Evolutionary conservation across 2,113 vertebrate species (phyloP), one percentile per base, ranked within the genome.

Genomic region (Phoxinus phoxinus): DNA sequence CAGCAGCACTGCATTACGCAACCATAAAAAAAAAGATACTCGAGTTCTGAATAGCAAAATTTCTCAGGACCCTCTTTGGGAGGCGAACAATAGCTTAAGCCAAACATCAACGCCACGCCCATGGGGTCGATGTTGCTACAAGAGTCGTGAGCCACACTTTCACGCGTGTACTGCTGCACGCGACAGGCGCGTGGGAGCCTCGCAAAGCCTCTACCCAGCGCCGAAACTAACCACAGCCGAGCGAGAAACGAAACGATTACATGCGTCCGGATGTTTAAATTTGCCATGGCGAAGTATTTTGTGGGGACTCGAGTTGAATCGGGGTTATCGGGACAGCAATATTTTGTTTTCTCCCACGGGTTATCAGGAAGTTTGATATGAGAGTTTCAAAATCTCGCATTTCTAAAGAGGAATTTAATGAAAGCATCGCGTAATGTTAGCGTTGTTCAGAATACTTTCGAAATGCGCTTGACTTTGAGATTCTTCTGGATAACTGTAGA

Each of bases 151-250:
- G 87, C 91, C 91, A 84, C 90, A 32, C 63, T 84, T 86, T 81
- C 83, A 87, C 75, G 85, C 85, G 87, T 87, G 77, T 91, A 90
- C 90, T 90, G 85, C 89, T 86, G 88, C 94, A 95, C 93, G 93
- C 93, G 94, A 92, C 92, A 86, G 91, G 90, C 93, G 91, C 91
- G 94, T 94, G 93, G 89, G 90, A 88, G 48, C 87, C 48, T 71
- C 5, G 3, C 53, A 1, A 48, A 41, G 46, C 41, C 21, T n/a
- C 44, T 15, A 6, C 78, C 53, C 51, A 82, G 81, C 2, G 25
- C 76, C 73, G 69, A 48, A 76, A 25, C 58, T 21, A n/a, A 48
- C 44, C 21, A n/a, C 19, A n/a, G 75, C 37, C 15, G 63, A 79
- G 0, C 5, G 46, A 79, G 27, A 67, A 25, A 46, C 23, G 74